phyloP scores from a whole-genome alignment of 2,113 vertebrate species.

The Pelodiscus sinensis region DNA sequence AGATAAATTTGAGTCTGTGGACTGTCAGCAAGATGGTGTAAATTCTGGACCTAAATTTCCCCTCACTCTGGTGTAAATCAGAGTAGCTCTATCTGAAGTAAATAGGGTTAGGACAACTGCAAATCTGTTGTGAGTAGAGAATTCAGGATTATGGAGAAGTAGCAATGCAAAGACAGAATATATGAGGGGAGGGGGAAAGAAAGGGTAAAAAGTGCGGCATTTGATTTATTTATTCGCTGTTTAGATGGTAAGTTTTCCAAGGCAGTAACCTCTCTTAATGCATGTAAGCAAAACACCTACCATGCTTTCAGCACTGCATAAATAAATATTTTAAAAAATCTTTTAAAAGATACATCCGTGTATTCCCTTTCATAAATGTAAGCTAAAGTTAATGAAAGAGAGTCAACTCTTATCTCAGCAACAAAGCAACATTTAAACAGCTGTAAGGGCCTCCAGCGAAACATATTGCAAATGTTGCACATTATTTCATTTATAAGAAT shows the following conservation, averaged over 20 bases:
- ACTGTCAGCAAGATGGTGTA: rapidly evolving
- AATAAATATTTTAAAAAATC: conserved; percentile 65
- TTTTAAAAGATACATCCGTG: conserved; percentile 63
- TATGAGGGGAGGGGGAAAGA: rapidly evolving
- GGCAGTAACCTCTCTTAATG: background rate
- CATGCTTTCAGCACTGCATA: conserved; percentile 18
- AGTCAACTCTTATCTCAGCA: conserved; percentile 59
- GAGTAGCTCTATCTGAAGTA: background rate
- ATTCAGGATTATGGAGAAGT: rapidly evolving
- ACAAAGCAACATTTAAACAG: conserved; percentile 58
- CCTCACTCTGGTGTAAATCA: background rate
- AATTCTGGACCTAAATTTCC: background rate
- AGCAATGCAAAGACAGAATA: background rate
- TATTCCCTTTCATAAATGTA: conserved; percentile 68
- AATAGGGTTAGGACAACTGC: rapidly evolving
- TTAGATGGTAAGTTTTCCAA: background rate
- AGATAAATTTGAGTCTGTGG: background rate
- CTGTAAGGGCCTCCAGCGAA: conserved; percentile 54
- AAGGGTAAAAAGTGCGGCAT: background rate
- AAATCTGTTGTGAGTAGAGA: rapidly evolving
- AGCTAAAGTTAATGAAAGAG: conserved; percentile 69
- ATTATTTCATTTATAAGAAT: conserved; percentile 67
- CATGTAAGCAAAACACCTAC: conserved; percentile 27
- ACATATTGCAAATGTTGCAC: conserved; percentile 38
- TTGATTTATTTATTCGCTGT: conserved; percentile 30